A percentile compares a stretch with the other conserved stretches of the same genome.
Conservation (phyloP, 2,113 vertebrate species). For the Isurus oxyrinchus region DNA sequence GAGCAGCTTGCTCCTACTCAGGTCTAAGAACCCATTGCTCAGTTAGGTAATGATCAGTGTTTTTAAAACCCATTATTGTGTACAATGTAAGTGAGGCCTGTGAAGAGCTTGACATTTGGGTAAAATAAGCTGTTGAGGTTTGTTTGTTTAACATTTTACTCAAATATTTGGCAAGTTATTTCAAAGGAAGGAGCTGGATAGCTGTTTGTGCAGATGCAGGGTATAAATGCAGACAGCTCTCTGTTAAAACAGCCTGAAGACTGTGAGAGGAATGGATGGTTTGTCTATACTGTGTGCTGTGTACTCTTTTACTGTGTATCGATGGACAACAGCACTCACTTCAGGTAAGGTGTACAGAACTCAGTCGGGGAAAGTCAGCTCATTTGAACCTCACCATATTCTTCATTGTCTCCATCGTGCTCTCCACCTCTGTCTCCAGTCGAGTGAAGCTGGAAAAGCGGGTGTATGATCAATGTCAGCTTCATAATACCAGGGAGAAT, state of each 20-base stretch:
- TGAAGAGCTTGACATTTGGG: background rate
- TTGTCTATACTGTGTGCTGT: background rate
- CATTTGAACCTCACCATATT: background rate
- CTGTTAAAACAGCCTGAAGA: background rate
- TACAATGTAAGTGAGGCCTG: background rate
- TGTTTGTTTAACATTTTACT: slow-evolving; percentile 2
- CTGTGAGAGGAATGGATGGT: background rate
- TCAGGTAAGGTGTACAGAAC: background rate
- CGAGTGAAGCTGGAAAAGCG: too few relatives aligned
- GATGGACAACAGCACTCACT: background rate
- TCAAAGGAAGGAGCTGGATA: background rate
- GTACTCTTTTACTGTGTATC: background rate
- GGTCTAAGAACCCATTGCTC: background rate
- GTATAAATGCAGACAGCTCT: background rate
- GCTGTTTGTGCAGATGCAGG: background rate
- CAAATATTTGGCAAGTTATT: background rate
- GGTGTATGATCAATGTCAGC: background rate
- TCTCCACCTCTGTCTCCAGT: background rate
- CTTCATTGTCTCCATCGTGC: background rate
- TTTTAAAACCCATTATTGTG: too few relatives aligned
- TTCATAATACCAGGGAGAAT: background rate
- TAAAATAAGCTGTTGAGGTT: background rate
- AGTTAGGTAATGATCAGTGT: background rate
- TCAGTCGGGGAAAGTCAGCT: background rate
- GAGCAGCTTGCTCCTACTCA: too few relatives aligned